A percentile compares a stretch with the other conserved stretches of the same genome.
Conservation (phyloP, 1,140 invertebrate species). For the Coenobita brevimanus region DNA sequence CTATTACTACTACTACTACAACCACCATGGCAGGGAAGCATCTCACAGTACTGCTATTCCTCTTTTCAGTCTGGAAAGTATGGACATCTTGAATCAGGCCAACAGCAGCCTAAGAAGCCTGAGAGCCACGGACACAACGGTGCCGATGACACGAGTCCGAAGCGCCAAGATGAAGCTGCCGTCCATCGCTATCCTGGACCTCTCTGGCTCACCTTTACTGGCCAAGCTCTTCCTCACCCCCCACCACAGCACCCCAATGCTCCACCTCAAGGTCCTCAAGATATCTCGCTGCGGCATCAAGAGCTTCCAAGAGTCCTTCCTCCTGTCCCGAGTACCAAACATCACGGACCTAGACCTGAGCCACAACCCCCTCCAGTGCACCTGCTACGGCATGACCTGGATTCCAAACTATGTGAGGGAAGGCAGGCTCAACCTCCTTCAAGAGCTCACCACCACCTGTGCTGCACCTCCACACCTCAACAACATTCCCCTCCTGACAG, state of each 20-base stretch:
- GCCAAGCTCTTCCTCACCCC: constrained; percentile 9
- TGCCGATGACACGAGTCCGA: background rate
- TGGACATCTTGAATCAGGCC: background rate
- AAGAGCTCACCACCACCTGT: constrained; percentile 32
- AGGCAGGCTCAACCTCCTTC: background rate
- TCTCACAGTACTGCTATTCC: too few relatives aligned
- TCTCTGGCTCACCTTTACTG: constrained; percentile 26
- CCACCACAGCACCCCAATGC: background rate
- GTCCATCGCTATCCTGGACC: constrained; percentile 10
- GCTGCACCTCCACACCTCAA: background rate
- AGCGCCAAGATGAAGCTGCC: constrained; percentile 2
- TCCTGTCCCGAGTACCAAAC: constrained; percentile 7
- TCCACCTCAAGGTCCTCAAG: background rate
- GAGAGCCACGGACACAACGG: background rate
- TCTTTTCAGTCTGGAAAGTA: constrained; percentile 22
- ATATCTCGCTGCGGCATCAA: constrained; percentile 30
- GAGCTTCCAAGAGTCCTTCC: background rate
- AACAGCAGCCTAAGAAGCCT: constrained; percentile 28
- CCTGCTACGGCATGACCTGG: constrained; percentile 36
- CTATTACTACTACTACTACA: too few relatives aligned
- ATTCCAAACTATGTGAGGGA: constrained; percentile 47
- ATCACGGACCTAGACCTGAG: constrained; percentile 28
- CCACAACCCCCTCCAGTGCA: constrained; percentile 39
- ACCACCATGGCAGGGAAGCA: too few relatives aligned
- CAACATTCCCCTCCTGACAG: constrained; percentile 23